Evolutionary conservation across 2,113 vertebrate species (phyloP).

Genomic region (Corvus cornix): DNA sequence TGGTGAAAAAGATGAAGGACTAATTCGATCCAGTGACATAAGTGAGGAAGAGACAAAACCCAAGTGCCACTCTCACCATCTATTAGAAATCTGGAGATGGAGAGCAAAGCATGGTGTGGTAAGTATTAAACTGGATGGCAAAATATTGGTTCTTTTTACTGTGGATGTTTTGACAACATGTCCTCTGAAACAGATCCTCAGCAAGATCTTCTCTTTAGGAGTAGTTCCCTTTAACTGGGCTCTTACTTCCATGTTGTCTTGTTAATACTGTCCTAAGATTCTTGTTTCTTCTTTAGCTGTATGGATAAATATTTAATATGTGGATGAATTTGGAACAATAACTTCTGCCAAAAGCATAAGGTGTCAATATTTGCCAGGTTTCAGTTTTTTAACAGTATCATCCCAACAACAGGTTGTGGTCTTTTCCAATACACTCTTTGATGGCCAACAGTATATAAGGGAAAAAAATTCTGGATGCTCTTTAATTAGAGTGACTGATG

Average conservation of each 20-base stretch:
- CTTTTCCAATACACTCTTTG: neutral
- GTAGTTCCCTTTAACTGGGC: neutral
- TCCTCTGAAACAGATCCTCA: neutral
- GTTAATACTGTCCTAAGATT: neutral
- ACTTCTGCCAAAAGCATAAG: neutral
- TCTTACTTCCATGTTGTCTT: neutral
- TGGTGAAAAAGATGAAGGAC: neutral
- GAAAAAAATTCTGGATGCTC: conserved; percentile 21
- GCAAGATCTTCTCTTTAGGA: neutral
- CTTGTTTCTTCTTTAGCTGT: neutral
- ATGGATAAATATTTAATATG: neutral
- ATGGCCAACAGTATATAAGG: neutral
- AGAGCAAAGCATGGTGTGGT: neutral
- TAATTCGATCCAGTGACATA: neutral
- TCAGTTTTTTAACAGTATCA: neutral
- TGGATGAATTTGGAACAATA: neutral
- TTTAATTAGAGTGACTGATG: conserved; percentile 66
- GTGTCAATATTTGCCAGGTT: neutral
- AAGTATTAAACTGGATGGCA: neutral
- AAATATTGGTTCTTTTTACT: neutral
- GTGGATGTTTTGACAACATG: neutral
- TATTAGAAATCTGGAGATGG: neutral
- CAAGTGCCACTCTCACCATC: neutral
- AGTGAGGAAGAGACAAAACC: neutral
- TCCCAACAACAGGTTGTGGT: neutral